These are phyloP conservation scores for Nerophis ophidion DNA, from an alignment of 2,113 vertebrate genomes.

Conservation along the genomic window DNA sequence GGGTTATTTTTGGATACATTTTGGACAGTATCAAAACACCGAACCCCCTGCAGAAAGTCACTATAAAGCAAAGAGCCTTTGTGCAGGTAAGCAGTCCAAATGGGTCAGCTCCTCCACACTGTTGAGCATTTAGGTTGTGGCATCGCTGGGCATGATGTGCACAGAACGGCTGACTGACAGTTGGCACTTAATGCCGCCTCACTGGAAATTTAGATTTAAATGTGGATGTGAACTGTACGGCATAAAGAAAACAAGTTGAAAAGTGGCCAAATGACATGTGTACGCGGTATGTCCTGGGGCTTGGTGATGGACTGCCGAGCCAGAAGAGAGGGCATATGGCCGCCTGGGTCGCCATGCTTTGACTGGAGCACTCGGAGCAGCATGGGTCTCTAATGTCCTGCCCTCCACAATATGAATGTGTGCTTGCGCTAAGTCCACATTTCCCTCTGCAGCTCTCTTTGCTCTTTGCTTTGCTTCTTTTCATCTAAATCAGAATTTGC, in stretches of 20 bases:
- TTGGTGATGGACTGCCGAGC: slow-evolving; percentile 36
- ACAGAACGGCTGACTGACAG: slow-evolving; percentile 19
- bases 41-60: not conserved
- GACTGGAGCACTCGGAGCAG: slow-evolving; percentile 32
- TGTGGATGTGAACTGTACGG: not conserved
- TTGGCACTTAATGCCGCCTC: slow-evolving; percentile 35
- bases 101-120: not conserved
- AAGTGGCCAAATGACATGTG: slow-evolving; percentile 11
- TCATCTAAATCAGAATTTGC: slow-evolving; percentile 35
- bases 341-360: slow-evolving; percentile 29
- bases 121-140: slow-evolving; percentile 19
- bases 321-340: slow-evolving; percentile 52
- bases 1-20: no score
- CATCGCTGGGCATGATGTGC: slow-evolving; percentile 6
- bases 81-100: slow-evolving; percentile 15
- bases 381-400: slow-evolving; percentile 24
- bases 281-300: slow-evolving; percentile 32
- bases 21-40: no score
- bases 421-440: slow-evolving; percentile 18
- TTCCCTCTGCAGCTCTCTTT: slow-evolving; percentile 21
- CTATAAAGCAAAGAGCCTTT: not conserved
- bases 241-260: slow-evolving; percentile 10
- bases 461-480: not conserved
- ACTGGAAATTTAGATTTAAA: slow-evolving; percentile 23
- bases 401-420: slow-evolving; percentile 4